Evolutionary conservation across 2,113 vertebrate species (phyloP).

Genomic region (Sphyrna mokarran): DNA sequence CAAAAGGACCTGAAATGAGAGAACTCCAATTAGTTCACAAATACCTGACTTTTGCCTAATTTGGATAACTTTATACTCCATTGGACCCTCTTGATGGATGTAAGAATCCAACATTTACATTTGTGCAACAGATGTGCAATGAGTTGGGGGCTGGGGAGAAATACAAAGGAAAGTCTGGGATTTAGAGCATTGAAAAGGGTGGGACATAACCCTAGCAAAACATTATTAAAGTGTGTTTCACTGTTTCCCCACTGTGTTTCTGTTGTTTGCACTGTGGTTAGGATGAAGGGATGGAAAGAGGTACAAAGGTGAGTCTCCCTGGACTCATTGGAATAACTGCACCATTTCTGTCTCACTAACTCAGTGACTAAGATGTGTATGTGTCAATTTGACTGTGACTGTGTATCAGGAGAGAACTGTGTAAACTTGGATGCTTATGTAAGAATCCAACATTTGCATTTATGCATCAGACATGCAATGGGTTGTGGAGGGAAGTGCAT

Average conservation of each 20-base stretch:
- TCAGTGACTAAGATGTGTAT: background rate
- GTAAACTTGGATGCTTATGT: background rate
- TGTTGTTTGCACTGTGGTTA: background rate
- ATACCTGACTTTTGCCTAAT: slow-evolving; percentile 12
- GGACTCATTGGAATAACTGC: background rate
- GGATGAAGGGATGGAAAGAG: background rate
- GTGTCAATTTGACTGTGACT: background rate
- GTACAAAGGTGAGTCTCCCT: background rate
- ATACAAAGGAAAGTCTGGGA: background rate
- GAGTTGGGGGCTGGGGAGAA: background rate
- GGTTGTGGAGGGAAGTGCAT: background rate
- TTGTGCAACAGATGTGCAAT: slow-evolving; percentile 9
- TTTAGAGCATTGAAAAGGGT: background rate
- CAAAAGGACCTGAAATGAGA: background rate
- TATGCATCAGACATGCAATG: background rate
- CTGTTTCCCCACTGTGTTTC: background rate
- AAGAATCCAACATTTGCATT: background rate
- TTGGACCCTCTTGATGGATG: background rate
- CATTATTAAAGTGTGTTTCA: background rate
- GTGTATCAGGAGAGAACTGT: background rate
- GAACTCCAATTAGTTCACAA: background rate
- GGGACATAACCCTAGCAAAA: background rate
- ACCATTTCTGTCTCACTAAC: background rate
- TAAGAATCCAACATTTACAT: background rate
- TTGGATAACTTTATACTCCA: background rate